Base-by-base conservation (phyloP, 2,888 invertebrate genomes). In the Cataglyphis cursor region DNA sequence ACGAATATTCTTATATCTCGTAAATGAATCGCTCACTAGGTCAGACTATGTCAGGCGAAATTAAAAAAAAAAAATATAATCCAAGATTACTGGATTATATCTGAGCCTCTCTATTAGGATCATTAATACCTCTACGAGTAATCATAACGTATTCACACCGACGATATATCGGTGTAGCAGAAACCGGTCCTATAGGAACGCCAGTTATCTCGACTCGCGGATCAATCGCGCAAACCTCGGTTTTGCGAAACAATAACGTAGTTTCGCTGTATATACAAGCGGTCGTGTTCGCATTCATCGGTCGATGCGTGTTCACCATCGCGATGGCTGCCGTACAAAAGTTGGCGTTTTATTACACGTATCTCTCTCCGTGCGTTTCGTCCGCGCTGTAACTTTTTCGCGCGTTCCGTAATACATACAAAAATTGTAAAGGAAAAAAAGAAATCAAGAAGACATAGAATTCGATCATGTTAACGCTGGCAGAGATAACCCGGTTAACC, bases 221-320 rank as follows among this genome's bases (percentile, higher is more conserved):
- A 80, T 80, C 72, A 80, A 80, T 80, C 72, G 72, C 72, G 78
- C 72, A 80, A 80, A 80, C 78, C 78, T 70, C 78, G 78, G 59
- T 80, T 80, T 80, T 80, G 72, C 78, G 78, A 80, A 80, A 80
- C 78, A 80, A 80, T 80, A 80, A 80, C 78, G 78, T 80, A 80
- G 78, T 80, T 80, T 80, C 78, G 44, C 72, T 68, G 78, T 80
- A 80, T 70, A 72, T 80, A 80, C 78, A 80, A 70, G 78, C 72
- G 59, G 70, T 41, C 57, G 78, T 78, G 78, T 41, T 78, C 78
- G 78, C 59, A 80, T 80, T 80, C 78, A 80, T 72, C 72, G 72
- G 59, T 28, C 18, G 41, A 44, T 41, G 72, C 51, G 78, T 59
- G 78, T 80, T 59, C 72, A 44, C 78, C 72, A n/a, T 12, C 21